Percentiles rank a stretch among this genome's conserved stretches.
Conservation (phyloP, 1,140 invertebrate species). For the Drosophila aff. region DNA sequence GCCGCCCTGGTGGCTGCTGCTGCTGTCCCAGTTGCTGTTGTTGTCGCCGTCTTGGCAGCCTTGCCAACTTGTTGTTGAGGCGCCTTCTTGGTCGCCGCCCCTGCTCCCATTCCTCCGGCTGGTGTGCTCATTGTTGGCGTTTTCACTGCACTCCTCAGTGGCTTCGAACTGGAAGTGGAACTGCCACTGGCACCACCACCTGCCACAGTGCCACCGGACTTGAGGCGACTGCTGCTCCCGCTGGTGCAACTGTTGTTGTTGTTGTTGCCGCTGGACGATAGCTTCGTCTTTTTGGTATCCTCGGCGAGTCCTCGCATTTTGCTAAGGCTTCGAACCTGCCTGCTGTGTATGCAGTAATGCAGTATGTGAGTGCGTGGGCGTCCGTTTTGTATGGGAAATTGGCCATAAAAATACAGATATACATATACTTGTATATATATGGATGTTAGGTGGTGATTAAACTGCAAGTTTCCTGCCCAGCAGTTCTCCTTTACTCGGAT, state of each 20-base stretch:
- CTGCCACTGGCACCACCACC: conserved; percentile 45
- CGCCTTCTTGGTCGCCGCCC: conserved; percentile 41
- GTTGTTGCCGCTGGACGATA: conserved; percentile 61
- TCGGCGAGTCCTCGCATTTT: conserved; percentile 82
- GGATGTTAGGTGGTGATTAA: conserved; percentile 27
- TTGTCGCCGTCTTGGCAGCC: conserved; percentile 43
- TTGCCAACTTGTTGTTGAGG: conserved; percentile 68
- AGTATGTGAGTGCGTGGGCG: conserved; percentile 36
- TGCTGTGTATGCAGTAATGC: conserved; percentile 10
- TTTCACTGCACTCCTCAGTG: conserved; percentile 45
- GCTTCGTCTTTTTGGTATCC: conserved; percentile 75
- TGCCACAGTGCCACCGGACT: conserved; percentile 17
- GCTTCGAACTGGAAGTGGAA: conserved; percentile 49
- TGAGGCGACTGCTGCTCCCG: conserved; percentile 37
- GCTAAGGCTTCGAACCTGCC: conserved; percentile 29
- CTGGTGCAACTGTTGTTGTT: conserved; percentile 44
- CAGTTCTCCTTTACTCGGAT: background rate
- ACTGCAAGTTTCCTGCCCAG: background rate
- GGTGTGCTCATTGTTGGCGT: conserved; percentile 51
- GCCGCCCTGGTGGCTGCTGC: conserved; percentile 29
- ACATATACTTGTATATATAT: conserved; percentile 6
- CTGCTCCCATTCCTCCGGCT: conserved; percentile 23
- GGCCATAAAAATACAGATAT: conserved; percentile 54
- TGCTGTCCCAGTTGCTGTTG: conserved; percentile 24
- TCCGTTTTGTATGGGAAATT: conserved; percentile 25